phyloP scores from a whole-genome alignment of 2,888 invertebrate species.

The Portevinia maculata region DNA sequence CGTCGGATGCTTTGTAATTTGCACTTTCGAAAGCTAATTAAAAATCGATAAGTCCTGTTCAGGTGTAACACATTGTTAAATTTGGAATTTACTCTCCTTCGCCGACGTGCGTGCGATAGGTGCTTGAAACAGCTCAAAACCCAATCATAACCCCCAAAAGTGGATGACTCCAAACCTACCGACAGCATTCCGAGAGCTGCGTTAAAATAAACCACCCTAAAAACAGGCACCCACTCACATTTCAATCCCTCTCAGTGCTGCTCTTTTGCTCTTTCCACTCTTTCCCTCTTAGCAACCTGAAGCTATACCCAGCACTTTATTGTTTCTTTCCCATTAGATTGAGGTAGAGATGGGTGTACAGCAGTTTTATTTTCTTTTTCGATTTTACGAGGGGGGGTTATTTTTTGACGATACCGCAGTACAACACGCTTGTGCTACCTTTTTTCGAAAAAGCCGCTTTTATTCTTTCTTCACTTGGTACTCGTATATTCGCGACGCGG shows the following conservation, averaged over 20 bases:
- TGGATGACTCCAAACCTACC: constrained; percentile 30
- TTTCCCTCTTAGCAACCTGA: constrained; percentile 16
- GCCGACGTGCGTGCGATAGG: constrained; percentile 8
- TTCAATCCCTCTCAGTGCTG: constrained; percentile 30
- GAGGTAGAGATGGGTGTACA: background rate
- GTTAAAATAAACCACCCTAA: constrained; percentile 47
- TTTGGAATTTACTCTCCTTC: background rate
- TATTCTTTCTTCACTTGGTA: constrained; percentile 18
- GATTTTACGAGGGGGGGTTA: constrained; percentile 15
- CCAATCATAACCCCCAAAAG: background rate
- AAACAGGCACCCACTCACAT: constrained; percentile 12
- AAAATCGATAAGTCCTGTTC: constrained; percentile 43
- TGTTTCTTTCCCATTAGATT: constrained; percentile 10
- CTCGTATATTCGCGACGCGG: constrained; percentile 6
- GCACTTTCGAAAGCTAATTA: constrained; percentile 32
- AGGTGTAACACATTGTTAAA: constrained; percentile 13
- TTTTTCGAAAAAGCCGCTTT: constrained; percentile 27
- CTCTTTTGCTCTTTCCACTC: constrained; percentile 41
- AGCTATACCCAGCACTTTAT: constrained; percentile 13
- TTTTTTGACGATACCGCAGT: background rate
- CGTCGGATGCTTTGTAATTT: constrained; percentile 51
- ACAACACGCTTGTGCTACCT: background rate
- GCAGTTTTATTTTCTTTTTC: background rate
- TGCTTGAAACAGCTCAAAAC: background rate
- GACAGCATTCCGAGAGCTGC: constrained; percentile 27